Conservation (phyloP, 2,797 vertebrate genomes). For the Spondyliosoma cantharus region DNA sequence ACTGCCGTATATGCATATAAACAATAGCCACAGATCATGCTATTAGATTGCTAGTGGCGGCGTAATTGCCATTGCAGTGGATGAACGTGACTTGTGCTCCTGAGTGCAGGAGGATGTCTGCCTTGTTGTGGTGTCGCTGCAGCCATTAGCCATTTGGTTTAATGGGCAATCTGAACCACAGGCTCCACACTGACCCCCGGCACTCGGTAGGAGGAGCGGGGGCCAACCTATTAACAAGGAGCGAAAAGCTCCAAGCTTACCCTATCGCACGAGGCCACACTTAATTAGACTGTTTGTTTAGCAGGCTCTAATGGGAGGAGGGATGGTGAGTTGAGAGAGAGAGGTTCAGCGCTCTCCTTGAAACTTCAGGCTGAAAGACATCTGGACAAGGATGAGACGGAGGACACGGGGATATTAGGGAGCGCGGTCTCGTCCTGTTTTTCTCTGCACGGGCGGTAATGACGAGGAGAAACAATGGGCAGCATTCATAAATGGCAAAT, state of each 20-base stretch:
- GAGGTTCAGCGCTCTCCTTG: conserved; percentile 69
- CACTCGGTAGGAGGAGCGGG: conserved; percentile 60
- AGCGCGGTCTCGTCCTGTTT: conserved; percentile 21
- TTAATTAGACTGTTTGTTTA: conserved; percentile 82
- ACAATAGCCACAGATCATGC: conserved; percentile 56
- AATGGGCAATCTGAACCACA: conserved; percentile 73
- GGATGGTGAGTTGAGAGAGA: conserved; percentile 14
- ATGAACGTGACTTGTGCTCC: conserved; percentile 61
- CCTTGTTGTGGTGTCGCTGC: conserved; percentile 64
- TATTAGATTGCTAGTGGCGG: conserved; percentile 55
- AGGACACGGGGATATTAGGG: conserved; percentile 46
- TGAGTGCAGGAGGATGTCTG: conserved; percentile 57
- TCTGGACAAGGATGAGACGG: conserved; percentile 63
- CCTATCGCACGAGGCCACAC: conserved; percentile 70
- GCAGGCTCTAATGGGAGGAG: conserved; percentile 61
- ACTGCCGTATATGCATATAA: conserved; percentile 47
- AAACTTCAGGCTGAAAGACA: conserved; percentile 71
- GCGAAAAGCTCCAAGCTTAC: conserved; percentile 66
- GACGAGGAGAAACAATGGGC: conserved; percentile 35
- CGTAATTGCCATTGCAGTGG: conserved; percentile 78
- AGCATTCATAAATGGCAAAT: conserved; percentile 36
- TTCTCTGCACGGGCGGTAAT: conserved; percentile 53
- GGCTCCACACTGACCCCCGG: conserved; percentile 56
- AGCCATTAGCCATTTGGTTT: conserved; percentile 76
- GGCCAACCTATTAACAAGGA: conserved; percentile 71